A percentile compares a stretch with the other conserved stretches of the same genome.
Conservation (phyloP, 2,888 invertebrate species). For the Microplitis deprimator region DNA sequence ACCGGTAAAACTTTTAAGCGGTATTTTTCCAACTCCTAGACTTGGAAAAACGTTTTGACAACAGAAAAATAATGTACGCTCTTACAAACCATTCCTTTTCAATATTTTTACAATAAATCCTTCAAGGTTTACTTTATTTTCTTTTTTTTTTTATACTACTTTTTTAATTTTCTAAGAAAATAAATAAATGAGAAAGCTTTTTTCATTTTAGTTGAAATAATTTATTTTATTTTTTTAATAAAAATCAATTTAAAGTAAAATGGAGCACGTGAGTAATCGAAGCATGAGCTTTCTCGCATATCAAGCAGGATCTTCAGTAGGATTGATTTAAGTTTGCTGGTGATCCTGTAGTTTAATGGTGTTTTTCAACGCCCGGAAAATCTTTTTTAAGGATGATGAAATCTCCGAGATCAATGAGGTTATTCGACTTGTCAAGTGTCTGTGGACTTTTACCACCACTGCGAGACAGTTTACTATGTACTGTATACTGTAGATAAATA, state of each 20-base stretch:
- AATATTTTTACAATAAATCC: constrained; percentile 8
- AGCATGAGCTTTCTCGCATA: constrained; percentile 47
- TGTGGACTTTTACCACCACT: neutral
- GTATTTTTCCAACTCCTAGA: constrained; percentile 28
- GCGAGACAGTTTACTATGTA: too few species aligned
- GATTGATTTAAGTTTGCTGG: constrained; percentile 14
- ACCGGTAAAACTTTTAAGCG: constrained; percentile 30
- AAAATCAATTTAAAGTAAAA: constrained; percentile 53
- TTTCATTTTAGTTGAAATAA: neutral
- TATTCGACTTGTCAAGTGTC: neutral
- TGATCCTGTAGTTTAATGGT: neutral
- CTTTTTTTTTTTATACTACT: neutral
- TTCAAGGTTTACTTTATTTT: neutral
- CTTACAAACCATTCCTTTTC: constrained; percentile 5
- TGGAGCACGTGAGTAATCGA: constrained; percentile 53
- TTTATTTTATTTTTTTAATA: constrained; percentile 39
- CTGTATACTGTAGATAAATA: too few species aligned
- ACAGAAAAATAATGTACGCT: constrained; percentile 24
- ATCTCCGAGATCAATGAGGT: neutral
- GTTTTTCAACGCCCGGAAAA: neutral
- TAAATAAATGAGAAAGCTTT: constrained; percentile 9
- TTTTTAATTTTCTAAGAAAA: neutral
- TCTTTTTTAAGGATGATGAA: neutral
- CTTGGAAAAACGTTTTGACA: constrained; percentile 36
- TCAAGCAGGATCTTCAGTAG: constrained; percentile 44